Evolutionary conservation across 2,888 invertebrate genomes (phyloP), one percentile per base, ranked within the genome.

Genomic region (Danaus chrysippus): DNA sequence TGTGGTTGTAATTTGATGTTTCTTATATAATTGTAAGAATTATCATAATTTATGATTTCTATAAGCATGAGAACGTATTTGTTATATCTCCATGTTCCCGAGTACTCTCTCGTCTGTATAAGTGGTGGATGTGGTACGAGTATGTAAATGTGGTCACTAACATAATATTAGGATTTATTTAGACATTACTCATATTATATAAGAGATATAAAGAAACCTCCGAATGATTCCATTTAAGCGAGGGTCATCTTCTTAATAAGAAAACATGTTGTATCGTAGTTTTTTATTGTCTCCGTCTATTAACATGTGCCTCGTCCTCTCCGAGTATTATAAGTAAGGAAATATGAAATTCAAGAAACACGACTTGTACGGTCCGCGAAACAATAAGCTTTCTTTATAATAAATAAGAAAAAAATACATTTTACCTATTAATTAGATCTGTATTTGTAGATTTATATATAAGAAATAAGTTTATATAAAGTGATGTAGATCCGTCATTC

Each of bases 241-340:
- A 64, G 58, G 56, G 57, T 63, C 64, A 66, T 66, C 64, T 63
- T 64, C 65, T 62, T 72, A 70, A 69, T 65, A 68, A 66, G 62
- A 70, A 68, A 69, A 68, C 65, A 70, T 65, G 62, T 67, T 68
- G 71, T 71, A 53, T 66, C 78, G 75, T 78, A 76, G 74, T 74
- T 77, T 82, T 84, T 83, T 85, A 85, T 83, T 75, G 75, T 67
- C 63, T 68, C 70, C 79, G 80, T 79, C 81, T 81, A 84, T 74
- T 76, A 75, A 76, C 76, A 76, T 76, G 75, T 75, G 67, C 70
- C 67, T 70, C 68, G 69, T 61, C 72, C 73, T 73, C 73, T 74
- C 75, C 74, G 71, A 67, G 63, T 64, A 71, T 77, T 77, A 82
- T 84, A 80, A 79, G 71, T 78, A 82, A 76, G 76, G 83, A 83